Conservation (phyloP, 2,888 invertebrate species). For the Barypeithes pellucidus region DNA sequence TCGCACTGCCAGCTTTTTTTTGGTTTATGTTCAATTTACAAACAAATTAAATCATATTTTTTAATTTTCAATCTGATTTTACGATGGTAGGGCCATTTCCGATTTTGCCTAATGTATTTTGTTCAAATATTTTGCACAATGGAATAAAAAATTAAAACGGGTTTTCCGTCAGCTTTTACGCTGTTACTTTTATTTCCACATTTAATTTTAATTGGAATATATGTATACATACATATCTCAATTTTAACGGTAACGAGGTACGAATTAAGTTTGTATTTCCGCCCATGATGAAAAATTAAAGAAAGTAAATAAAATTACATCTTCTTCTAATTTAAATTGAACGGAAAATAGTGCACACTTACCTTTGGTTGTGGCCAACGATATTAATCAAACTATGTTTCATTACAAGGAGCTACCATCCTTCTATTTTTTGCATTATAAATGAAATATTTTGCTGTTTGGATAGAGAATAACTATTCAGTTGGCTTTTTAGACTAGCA, state of each 20-base stretch:
- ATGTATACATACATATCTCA: too few relatives aligned
- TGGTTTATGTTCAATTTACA: constrained; percentile 30
- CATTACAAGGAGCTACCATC: too few relatives aligned
- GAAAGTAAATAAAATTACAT: too few relatives aligned
- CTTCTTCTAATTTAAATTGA: too few relatives aligned
- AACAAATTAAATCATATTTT: constrained; percentile 38
- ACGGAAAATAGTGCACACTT: too few relatives aligned
- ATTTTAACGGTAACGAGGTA: constrained; percentile 4
- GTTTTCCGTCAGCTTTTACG: constrained; percentile 1
- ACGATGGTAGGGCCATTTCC: background rate
- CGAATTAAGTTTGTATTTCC: constrained; percentile 11
- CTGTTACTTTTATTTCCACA: constrained; percentile 4
- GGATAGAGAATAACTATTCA: too few relatives aligned
- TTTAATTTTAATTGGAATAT: constrained; percentile 24
- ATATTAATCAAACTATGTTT: too few relatives aligned
- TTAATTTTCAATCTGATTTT: constrained; percentile 8
- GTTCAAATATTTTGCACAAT: background rate
- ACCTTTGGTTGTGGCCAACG: too few relatives aligned
- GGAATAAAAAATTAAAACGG: background rate
- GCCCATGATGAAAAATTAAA: background rate
- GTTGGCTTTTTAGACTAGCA: too few relatives aligned
- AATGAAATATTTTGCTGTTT: too few relatives aligned
- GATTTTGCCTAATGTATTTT: constrained; percentile 1
- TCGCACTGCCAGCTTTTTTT: constrained; percentile 24
- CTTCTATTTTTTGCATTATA: too few relatives aligned